phyloP scores from a whole-genome alignment of 2,888 invertebrate species.

The Tenthredo mesomela region DNA sequence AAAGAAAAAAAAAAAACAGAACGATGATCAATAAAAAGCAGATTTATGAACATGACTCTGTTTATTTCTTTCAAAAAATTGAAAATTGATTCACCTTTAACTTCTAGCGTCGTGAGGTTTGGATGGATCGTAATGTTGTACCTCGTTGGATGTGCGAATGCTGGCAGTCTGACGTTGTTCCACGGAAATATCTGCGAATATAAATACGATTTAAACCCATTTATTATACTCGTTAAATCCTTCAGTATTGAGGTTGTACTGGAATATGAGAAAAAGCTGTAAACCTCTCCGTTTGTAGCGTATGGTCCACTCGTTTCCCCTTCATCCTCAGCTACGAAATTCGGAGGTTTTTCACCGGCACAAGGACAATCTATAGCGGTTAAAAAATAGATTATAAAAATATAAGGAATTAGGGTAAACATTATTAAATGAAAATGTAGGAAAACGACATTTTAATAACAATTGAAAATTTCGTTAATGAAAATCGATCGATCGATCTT shows the following conservation, averaged over 20 bases:
- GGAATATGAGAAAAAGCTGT: neutral
- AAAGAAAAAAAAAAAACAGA: too few species aligned
- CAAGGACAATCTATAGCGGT: slow-evolving; percentile 84
- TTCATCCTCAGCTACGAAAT: slow-evolving; percentile 82
- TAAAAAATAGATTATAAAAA: slow-evolving; percentile 11
- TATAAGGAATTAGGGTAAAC: neutral
- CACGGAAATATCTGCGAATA: slow-evolving; percentile 84
- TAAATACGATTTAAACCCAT: neutral
- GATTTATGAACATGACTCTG: neutral
- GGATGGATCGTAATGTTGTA: slow-evolving; percentile 96
- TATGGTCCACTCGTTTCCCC: slow-evolving; percentile 84
- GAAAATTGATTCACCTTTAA: slow-evolving; percentile 84
- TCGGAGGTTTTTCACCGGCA: slow-evolving; percentile 83
- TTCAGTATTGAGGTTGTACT: neutral
- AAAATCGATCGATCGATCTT: neutral
- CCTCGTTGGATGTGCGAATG: slow-evolving; percentile 88
- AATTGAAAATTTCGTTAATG: neutral
- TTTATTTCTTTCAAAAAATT: neutral
- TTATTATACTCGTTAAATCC: neutral
- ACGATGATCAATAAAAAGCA: too few species aligned
- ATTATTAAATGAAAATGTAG: neutral
- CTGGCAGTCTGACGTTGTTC: slow-evolving; percentile 88
- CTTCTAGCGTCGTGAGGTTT: slow-evolving; percentile 92
- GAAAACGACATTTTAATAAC: neutral
- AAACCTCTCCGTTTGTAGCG: slow-evolving; percentile 84